Evolutionary conservation across 2,888 invertebrate species (phyloP).

Genomic region (Apamea sordens): DNA sequence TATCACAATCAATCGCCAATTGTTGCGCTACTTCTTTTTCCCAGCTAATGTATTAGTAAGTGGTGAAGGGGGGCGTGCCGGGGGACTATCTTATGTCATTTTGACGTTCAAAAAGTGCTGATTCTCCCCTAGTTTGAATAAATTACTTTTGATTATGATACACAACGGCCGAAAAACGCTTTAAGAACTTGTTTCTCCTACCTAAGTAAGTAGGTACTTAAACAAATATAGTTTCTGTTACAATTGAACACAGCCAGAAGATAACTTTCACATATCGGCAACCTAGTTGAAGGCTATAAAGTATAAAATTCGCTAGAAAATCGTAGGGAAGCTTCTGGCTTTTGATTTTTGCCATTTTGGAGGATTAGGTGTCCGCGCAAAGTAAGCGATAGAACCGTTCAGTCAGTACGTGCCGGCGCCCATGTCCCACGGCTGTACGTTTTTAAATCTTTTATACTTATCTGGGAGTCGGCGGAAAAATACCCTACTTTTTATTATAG

Average conservation of each 20-base stretch:
- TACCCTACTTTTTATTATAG: slow-evolving; percentile 21
- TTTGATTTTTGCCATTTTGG: slow-evolving; percentile 59
- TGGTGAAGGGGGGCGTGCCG: too few species aligned
- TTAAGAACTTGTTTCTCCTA: neutral
- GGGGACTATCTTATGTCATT: too few species aligned
- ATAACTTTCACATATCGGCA: neutral
- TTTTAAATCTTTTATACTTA: slow-evolving; percentile 60
- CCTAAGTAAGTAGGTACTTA: neutral
- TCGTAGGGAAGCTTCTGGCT: slow-evolving; percentile 42
- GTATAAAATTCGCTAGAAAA: slow-evolving; percentile 44
- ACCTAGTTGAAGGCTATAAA: slow-evolving; percentile 8
- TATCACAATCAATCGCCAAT: neutral
- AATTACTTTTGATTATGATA: neutral
- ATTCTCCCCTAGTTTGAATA: neutral
- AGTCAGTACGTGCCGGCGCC: slow-evolving; percentile 50
- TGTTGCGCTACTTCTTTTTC: too few species aligned
- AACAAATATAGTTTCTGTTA: neutral
- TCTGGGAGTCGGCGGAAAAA: slow-evolving; percentile 25
- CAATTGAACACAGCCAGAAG: neutral
- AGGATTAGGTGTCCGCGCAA: slow-evolving; percentile 56
- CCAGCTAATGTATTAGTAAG: too few species aligned
- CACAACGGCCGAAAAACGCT: too few species aligned
- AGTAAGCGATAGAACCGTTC: slow-evolving; percentile 60
- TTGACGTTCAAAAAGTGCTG: neutral
- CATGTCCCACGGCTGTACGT: slow-evolving; percentile 43